Evolutionary conservation across 2,113 vertebrate species (phyloP).

Genomic region (Labeo catla): DNA sequence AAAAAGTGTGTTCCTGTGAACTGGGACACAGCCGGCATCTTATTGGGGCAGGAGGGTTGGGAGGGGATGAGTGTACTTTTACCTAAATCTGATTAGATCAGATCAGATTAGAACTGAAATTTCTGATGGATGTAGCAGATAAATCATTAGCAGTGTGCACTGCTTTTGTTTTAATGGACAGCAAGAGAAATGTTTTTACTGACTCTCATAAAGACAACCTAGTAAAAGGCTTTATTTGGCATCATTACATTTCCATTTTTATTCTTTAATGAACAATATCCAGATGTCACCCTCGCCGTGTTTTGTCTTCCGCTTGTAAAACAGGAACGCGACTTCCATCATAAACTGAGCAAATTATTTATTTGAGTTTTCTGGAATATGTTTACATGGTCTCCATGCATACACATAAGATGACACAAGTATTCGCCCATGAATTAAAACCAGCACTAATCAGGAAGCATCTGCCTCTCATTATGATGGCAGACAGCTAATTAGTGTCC

Average conservation of each 20-base stretch:
- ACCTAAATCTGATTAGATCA: conserved; percentile 4
- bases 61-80: neutral
- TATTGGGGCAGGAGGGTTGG: neutral
- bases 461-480: conserved; percentile 64
- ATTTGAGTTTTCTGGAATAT: conserved; percentile 28
- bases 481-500: conserved; percentile 68
- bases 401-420: conserved; percentile 34
- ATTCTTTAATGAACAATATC: neutral
- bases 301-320: neutral
- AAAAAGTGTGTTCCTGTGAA: neutral
- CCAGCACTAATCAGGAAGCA: conserved; percentile 61
- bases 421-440: conserved; percentile 50
- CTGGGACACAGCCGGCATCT: neutral
- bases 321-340: neutral
- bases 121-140: neutral
- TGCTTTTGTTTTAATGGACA: neutral
- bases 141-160: neutral
- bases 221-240: neutral
- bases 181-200: neutral
- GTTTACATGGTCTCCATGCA: neutral
- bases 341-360: neutral
- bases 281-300: neutral
- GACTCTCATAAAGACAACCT: neutral
- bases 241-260: neutral
- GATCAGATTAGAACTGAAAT: conserved; percentile 2